phyloP scores from a whole-genome alignment of 1,140 invertebrate genomes.

The Euwallacea similis region DNA sequence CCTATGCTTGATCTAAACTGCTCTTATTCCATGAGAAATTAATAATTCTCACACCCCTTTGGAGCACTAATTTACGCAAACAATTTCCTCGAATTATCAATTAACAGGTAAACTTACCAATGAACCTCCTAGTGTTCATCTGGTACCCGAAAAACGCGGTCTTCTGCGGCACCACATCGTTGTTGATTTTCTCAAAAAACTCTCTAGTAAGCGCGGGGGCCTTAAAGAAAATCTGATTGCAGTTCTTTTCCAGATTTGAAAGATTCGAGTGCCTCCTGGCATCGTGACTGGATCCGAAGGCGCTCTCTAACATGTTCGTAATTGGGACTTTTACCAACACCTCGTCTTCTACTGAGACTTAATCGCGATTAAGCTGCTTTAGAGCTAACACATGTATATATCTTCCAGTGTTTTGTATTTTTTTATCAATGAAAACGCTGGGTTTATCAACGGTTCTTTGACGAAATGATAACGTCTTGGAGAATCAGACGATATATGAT shows the following conservation, averaged over 20 bases:
- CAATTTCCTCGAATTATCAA: too few species aligned
- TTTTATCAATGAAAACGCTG: not conserved
- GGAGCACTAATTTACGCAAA: too few species aligned
- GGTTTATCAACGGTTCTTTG: constrained; percentile 4
- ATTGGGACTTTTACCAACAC: constrained; percentile 1
- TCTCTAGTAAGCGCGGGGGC: constrained; percentile 43
- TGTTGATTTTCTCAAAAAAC: constrained; percentile 45
- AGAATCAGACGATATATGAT: not conserved
- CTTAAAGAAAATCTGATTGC: constrained; percentile 43
- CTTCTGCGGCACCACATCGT: constrained; percentile 42
- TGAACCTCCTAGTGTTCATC: constrained; percentile 40
- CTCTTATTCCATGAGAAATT: too few species aligned
- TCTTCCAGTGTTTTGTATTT: constrained; percentile 3
- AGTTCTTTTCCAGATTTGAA: constrained; percentile 41
- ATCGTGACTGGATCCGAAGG: not conserved
- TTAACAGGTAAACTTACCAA: constrained; percentile 34
- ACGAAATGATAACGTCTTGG: constrained; percentile 10
- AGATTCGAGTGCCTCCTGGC: constrained; percentile 19
- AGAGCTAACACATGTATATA: constrained; percentile 2
- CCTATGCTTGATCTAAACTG: too few species aligned
- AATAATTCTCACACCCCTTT: too few species aligned
- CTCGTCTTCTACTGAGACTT: not conserved
- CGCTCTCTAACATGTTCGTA: not conserved
- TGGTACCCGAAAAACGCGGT: constrained; percentile 42
- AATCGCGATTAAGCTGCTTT: not conserved